These are phyloP conservation scores for Tympanuchus pallidicinctus DNA, from an alignment of 2,113 vertebrate genomes.

Conservation along the genomic window DNA sequence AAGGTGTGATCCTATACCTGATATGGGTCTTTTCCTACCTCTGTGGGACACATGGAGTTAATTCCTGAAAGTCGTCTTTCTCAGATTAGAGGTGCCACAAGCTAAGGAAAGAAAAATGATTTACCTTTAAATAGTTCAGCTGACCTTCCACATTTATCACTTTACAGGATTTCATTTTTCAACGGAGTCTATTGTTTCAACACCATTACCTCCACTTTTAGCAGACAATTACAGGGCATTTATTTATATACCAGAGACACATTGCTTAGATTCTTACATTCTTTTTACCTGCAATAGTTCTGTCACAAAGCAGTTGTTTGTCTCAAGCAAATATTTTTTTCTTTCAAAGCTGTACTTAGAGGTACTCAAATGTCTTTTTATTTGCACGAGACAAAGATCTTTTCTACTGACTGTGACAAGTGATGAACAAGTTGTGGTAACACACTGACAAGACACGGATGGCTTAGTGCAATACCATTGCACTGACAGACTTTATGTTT, in stretches of 20 bases:
- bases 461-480: slow-evolving; percentile 9
- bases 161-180: slow-evolving; percentile 62
- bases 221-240: slow-evolving; percentile 52
- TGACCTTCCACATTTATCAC: slow-evolving; percentile 67
- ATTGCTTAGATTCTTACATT: slow-evolving; percentile 51
- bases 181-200: slow-evolving; percentile 57
- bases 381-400: slow-evolving; percentile 53
- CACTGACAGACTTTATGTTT: not conserved
- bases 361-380: slow-evolving; percentile 47
- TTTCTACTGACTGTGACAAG: slow-evolving; percentile 27
- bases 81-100: slow-evolving; percentile 41
- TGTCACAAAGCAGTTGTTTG: slow-evolving; percentile 56
- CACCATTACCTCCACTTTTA: slow-evolving; percentile 57
- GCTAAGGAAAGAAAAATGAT: slow-evolving; percentile 43
- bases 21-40: not conserved
- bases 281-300: slow-evolving; percentile 34
- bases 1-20: slow-evolving; percentile 31
- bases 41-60: slow-evolving; percentile 47
- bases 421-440: not conserved
- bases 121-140: slow-evolving; percentile 53
- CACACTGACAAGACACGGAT: slow-evolving; percentile 8
- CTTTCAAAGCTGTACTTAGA: slow-evolving; percentile 25
- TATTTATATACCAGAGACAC: slow-evolving; percentile 59
- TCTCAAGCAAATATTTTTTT: slow-evolving; percentile 64
- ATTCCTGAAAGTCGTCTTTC: not conserved